A percentile compares a stretch with the other conserved stretches of the same genome.
Evolutionary conservation across 1,140 invertebrate species (phyloP).

Genomic region (Psix sp.): DNA sequence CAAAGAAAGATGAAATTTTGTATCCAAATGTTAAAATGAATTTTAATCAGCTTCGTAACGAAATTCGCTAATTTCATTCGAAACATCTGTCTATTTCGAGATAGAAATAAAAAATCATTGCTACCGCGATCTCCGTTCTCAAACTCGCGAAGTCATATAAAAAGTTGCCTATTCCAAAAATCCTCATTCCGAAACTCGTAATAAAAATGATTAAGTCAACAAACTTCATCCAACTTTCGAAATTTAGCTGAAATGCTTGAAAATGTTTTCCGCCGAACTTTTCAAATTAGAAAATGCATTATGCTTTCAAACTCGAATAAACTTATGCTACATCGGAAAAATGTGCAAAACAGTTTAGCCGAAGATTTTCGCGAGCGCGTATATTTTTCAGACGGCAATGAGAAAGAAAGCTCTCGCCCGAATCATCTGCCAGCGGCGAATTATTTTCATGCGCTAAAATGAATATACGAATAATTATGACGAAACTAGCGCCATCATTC

Average conservation of each 20-base stretch:
- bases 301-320: conserved; percentile 51
- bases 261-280: conserved; percentile 49
- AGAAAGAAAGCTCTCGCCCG: conserved; percentile 13
- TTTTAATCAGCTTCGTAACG: too few species aligned
- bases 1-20: too few species aligned
- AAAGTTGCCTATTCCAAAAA: conserved; percentile 27
- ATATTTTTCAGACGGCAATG: conserved; percentile 2
- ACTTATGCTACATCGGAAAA: conserved; percentile 46
- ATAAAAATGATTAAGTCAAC: conserved; percentile 59
- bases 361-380: conserved; percentile 4
- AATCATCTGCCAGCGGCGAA: neutral
- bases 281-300: conserved; percentile 57
- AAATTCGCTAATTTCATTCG: too few species aligned
- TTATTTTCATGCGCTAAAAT: too few species aligned
- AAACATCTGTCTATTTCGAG: too few species aligned
- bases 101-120: neutral
- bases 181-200: conserved; percentile 42
- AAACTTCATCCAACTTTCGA: conserved; percentile 58
- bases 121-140: neutral
- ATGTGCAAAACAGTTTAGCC: conserved; percentile 45
- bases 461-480: conserved; percentile 15
- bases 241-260: conserved; percentile 51
- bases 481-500: too few species aligned
- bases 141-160: conserved; percentile 2
- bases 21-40: too few species aligned